Evolutionary conservation across 2,113 vertebrate species (phyloP).

Genomic region (Nannobrachium achirus): DNA sequence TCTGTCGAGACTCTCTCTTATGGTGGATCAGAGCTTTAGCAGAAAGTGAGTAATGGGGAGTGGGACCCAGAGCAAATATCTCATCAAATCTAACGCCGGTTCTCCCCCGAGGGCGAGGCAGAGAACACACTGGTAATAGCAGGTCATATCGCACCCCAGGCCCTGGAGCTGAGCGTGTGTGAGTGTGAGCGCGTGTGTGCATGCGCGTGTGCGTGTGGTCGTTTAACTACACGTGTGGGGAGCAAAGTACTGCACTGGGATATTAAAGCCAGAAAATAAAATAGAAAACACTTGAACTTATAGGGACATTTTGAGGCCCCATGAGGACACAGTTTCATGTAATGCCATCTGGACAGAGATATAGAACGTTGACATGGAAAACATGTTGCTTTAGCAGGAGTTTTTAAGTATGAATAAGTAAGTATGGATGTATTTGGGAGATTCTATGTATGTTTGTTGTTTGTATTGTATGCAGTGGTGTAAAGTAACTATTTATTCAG

Average conservation of each 20-base stretch:
- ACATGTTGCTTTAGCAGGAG: too few relatives aligned
- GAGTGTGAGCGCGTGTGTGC: conserved; percentile 21
- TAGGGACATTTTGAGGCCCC: too few relatives aligned
- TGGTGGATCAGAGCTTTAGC: conserved; percentile 58
- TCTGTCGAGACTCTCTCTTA: conserved; percentile 30
- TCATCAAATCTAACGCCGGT: conserved; percentile 61
- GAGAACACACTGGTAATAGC: conserved; percentile 65
- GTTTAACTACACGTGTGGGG: not conserved
- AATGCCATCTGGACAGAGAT: not conserved
- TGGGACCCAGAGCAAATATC: conserved; percentile 65
- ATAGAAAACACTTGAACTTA: not conserved
- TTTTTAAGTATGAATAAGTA: too few relatives aligned
- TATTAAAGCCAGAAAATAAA: not conserved
- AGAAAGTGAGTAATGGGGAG: conserved; percentile 57
- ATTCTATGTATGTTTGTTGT: too few relatives aligned
- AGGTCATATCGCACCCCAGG: conserved; percentile 25
- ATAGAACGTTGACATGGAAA: not conserved
- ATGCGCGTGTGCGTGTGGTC: conserved; percentile 6
- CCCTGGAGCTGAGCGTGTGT: conserved; percentile 33
- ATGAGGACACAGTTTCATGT: too few relatives aligned
- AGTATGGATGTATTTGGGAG: too few relatives aligned
- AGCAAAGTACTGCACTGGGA: not conserved
- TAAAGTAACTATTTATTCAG: too few relatives aligned
- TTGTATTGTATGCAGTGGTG: too few relatives aligned
- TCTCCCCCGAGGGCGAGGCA: conserved; percentile 56